Base-by-base conservation (phyloP, 2,797 vertebrate genomes). In the Etheostoma nigrum region DNA sequence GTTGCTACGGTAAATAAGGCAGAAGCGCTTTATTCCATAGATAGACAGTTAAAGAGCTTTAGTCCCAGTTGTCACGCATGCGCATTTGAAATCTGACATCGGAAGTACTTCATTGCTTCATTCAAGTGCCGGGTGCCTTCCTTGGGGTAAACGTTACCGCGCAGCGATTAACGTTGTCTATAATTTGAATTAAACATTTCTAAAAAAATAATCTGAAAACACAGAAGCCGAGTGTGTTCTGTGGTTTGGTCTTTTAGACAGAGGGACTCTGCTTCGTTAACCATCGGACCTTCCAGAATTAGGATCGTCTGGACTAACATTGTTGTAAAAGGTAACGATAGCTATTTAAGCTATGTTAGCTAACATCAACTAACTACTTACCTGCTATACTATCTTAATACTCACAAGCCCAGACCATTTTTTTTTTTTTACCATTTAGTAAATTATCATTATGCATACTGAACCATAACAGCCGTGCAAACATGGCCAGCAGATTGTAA, bases 61-160 rank as follows among this genome's bases (percentile, higher is more conserved):
- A 25, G 27, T 27, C 0, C 0, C 0, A 4, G 3, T 0, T 21
- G 0, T 0, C 5, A 45, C 88, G 58, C 92, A 88, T 66, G 92
- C 87, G 90, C 65, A 19, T 1, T 73, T 0, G 0, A 25, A 25
- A 9, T 1, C 0, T 83, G 64, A 88, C 86, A 15, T 19, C 81
- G 92, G 93, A 93, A 89, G 80, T 72, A 71, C 21, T 88, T 87
- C 0, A 11, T 84, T 89, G 58, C 21, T 88, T 87, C 0, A 13
- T 84, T 89, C 55, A 78, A 90, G 64, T n/a, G 23, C 69, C 53
- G 36, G 33, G 33, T 19, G 49, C 36, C 10, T 40, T 11, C 36
- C 10, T 40, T 16, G 36, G 16, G 11, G 5, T 25, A 55, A 76
- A 79, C 25, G 53, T 21, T 76, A 77, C 47, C 60, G 21, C 18